Evolutionary conservation across 2,113 vertebrate species (phyloP).

Genomic region (Spea bombifrons): DNA sequence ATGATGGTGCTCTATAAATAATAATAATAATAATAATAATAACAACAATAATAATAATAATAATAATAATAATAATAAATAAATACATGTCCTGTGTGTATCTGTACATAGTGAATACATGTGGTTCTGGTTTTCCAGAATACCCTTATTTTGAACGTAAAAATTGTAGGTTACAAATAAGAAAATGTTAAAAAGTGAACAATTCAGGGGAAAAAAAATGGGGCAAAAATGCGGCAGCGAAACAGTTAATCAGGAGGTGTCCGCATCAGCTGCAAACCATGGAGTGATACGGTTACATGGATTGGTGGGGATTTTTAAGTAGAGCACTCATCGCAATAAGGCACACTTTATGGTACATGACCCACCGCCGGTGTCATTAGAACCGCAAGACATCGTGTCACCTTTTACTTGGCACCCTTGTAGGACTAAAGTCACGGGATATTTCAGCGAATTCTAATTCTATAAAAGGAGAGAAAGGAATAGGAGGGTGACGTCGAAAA

Average conservation of each 20-base stretch:
- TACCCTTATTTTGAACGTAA: too few species aligned
- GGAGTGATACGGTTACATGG: slow-evolving; percentile 13
- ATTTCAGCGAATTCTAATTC: slow-evolving; percentile 14
- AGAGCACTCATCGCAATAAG: slow-evolving; percentile 19
- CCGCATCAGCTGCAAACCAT: background rate
- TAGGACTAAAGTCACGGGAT: slow-evolving; percentile 20
- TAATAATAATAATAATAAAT: too few species aligned
- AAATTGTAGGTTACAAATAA: too few species aligned
- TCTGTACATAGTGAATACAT: too few species aligned
- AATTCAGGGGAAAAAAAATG: too few species aligned
- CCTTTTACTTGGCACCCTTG: slow-evolving; percentile 7
- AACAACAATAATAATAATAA: too few species aligned
- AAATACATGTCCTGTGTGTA: too few species aligned
- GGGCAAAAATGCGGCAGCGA: too few species aligned
- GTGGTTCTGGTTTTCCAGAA: too few species aligned
- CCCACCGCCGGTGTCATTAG: slow-evolving; percentile 17
- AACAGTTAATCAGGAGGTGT: background rate
- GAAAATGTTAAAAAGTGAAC: too few species aligned
- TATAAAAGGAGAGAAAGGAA: slow-evolving; percentile 23
- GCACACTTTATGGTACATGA: slow-evolving; percentile 1
- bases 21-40: too few species aligned
- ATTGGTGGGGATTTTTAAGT: slow-evolving; percentile 38
- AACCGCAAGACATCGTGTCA: slow-evolving; percentile 28
- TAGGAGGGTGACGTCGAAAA: background rate
- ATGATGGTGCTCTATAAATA: too few species aligned